Evolutionary conservation across 2,888 invertebrate genomes (phyloP).

Genomic region (Unio pictorum): DNA sequence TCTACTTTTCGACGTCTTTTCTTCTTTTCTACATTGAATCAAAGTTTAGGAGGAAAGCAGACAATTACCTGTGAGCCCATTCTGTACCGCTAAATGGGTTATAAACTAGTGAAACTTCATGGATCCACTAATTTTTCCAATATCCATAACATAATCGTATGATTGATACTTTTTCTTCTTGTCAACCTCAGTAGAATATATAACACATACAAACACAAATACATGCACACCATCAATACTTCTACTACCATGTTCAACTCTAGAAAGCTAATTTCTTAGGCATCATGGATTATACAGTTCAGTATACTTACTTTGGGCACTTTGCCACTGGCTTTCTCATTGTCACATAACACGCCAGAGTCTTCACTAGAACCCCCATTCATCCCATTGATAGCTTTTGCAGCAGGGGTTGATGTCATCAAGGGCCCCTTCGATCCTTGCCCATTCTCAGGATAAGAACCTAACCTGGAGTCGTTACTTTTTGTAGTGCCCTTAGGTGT

Average conservation of each 20-base stretch:
- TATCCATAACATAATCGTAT: no score
- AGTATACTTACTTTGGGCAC: conserved; percentile 3
- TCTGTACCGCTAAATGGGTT: no score
- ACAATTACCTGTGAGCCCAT: no score
- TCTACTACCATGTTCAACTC: neutral
- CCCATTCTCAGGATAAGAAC: conserved; percentile 20
- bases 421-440: conserved; percentile 10
- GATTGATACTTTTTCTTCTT: no score
- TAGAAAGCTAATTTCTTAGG: conserved; percentile 2
- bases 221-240: no score
- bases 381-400: conserved; percentile 4
- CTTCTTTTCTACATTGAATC: no score
- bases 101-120: no score
- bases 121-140: no score
- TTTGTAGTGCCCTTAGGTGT: conserved; percentile 1
- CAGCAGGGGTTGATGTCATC: conserved; percentile 27
- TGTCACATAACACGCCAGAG: conserved; percentile 30
- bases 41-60: no score
- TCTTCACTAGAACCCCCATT: conserved; percentile 27
- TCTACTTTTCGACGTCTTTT: no score
- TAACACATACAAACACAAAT: no score
- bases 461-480: conserved; percentile 21
- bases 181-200: no score
- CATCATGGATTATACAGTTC: neutral
- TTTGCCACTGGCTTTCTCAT: neutral